phyloP scores from a whole-genome alignment of 2,888 invertebrate genomes.

The Choreutis nemorana region DNA sequence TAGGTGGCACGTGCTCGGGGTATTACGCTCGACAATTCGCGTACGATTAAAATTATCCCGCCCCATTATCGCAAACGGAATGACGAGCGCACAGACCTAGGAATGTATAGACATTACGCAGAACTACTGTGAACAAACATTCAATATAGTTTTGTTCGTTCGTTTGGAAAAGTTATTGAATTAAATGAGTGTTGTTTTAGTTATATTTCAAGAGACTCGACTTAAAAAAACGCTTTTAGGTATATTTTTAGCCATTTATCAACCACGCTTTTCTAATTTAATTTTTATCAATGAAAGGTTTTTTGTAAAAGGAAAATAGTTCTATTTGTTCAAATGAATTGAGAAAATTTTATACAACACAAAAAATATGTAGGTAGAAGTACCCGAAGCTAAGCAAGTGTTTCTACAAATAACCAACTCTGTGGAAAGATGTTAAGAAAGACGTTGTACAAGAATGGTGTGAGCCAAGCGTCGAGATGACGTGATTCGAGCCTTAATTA shows the following conservation, averaged over 20 bases:
- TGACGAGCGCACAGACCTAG: slow-evolving; percentile 29
- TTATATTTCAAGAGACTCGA: too few relatives aligned
- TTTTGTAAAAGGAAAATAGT: too few relatives aligned
- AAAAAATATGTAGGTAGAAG: too few relatives aligned
- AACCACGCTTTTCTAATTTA: neutral
- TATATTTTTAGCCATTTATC: too few relatives aligned
- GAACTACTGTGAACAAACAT: too few relatives aligned
- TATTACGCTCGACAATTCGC: slow-evolving; percentile 54
- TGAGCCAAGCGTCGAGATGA: slow-evolving; percentile 39
- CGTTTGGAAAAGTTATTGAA: too few relatives aligned
- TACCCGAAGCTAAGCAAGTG: too few relatives aligned
- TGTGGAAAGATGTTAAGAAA: slow-evolving; percentile 49
- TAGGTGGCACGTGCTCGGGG: slow-evolving; percentile 44
- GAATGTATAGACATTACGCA: slow-evolving; percentile 14
- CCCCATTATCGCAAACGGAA: slow-evolving; percentile 51
- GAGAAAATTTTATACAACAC: too few relatives aligned
- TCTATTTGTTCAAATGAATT: too few relatives aligned
- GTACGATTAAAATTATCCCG: slow-evolving; percentile 63
- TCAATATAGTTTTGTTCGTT: too few relatives aligned
- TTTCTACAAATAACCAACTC: slow-evolving; percentile 21
- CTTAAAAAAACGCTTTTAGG: too few relatives aligned
- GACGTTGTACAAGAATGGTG: slow-evolving; percentile 53
- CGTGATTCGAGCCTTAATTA: slow-evolving; percentile 64
- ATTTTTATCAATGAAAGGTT: neutral
- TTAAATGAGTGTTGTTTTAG: too few relatives aligned